phyloP scores from a whole-genome alignment of 2,797 vertebrate species.

The Aphelocoma californica region DNA sequence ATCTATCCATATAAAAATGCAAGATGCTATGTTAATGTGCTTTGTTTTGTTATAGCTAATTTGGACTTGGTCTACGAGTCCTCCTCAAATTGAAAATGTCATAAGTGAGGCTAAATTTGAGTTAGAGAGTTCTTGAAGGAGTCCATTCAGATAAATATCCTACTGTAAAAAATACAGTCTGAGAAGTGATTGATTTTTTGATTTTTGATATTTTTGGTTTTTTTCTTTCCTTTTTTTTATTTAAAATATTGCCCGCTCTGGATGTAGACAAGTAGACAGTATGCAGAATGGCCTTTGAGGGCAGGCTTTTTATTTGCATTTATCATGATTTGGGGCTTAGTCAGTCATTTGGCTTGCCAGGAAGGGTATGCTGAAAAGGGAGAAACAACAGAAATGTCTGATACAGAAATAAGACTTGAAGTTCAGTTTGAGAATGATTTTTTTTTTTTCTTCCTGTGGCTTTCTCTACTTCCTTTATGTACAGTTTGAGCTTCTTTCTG shows the following conservation, averaged over 20 bases:
- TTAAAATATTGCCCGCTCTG: neutral
- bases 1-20: neutral
- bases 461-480: constrained; percentile 49
- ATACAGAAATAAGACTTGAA: neutral
- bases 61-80: rapidly evolving
- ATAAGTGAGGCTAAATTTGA: neutral
- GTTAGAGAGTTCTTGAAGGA: neutral
- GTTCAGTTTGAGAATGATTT: neutral
- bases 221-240: no score
- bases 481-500: neutral
- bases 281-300: neutral
- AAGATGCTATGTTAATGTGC: neutral
- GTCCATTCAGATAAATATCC: neutral
- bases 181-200: neutral
- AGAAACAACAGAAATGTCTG: neutral
- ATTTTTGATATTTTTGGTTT: no score
- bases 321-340: neutral
- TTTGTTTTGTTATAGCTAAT: neutral
- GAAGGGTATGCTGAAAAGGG: neutral
- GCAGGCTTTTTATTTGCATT: neutral
- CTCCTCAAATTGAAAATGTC: neutral
- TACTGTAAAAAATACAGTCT: neutral
- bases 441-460: constrained; percentile 22
- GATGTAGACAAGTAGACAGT: neutral
- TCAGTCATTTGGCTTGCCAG: neutral